phyloP scores from a whole-genome alignment of 2,797 vertebrate genomes.

The Clarias laeviceps region DNA sequence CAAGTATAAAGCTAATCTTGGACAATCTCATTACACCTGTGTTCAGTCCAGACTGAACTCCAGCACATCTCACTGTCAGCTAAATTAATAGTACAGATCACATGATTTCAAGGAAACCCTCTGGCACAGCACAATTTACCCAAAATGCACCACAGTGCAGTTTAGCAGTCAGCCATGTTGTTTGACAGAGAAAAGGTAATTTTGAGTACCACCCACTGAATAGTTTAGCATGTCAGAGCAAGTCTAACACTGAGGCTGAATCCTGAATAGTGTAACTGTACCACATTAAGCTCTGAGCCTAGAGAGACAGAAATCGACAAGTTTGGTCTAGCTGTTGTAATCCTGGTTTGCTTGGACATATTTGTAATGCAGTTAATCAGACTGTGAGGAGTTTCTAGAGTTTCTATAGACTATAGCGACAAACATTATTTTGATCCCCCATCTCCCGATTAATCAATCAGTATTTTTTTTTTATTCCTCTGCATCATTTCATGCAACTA shows the following conservation, averaged over 20 bases:
- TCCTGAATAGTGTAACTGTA: background rate
- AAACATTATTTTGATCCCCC: background rate
- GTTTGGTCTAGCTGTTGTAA: constrained; percentile 13
- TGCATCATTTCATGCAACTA: background rate
- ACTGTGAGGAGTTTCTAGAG: too few species aligned
- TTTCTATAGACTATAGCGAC: too few species aligned
- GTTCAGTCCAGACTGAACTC: background rate
- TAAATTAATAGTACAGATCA: constrained; percentile 39
- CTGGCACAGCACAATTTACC: constrained; percentile 19
- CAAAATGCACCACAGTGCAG: background rate
- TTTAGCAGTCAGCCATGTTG: background rate
- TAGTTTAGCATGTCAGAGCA: constrained; percentile 33
- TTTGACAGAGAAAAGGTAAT: background rate
- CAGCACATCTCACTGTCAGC: background rate
- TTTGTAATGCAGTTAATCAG: background rate
- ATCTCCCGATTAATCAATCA: background rate
- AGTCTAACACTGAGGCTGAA: constrained; percentile 6
- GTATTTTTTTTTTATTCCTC: background rate
- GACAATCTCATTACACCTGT: background rate
- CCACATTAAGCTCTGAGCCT: background rate
- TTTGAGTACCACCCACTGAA: background rate
- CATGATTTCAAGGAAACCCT: constrained; percentile 56
- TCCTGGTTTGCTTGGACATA: background rate
- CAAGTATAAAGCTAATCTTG: background rate
- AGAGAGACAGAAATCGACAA: constrained; percentile 5